Evolutionary conservation across 2,888 invertebrate species (phyloP), one percentile per base, ranked within the genome.

Genomic region (Sthenelais limicola): DNA sequence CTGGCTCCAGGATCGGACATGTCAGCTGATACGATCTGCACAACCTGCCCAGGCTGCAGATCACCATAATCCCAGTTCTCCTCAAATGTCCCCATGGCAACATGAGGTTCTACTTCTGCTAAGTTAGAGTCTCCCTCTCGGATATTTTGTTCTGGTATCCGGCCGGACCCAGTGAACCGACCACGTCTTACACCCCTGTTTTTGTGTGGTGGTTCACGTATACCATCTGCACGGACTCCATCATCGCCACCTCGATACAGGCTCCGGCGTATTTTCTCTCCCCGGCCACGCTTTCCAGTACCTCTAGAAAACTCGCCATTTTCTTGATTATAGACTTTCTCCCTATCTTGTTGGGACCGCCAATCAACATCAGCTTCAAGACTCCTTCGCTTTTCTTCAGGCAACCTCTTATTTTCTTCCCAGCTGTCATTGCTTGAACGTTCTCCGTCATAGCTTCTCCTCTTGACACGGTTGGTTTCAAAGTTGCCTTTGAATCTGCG

Each of bases 31-130:
- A 62, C 62, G 28, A 62, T 62, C 24, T 62, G 62, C 35, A 62
- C 62, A 5, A 62, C 38, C 28, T 35, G 38, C 12, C 62, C 62
- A 15, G 62, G 62, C 62, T 62, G 62, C 38, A 62, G 24, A 26
- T 62, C 62, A 21, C 62, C 62, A 26, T 62, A 62, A 28, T 62
- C 62, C 62, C 62, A 62, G 62, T 62, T 62, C 38, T 62, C 62
- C 24, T 62, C 62, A n/a, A 62, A 62, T 12, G 35, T 38, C 7
- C 62, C 62, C 62, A 62, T 62, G 4, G 62, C 62, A 26, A 62
- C 43, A 15, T 38, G 38, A 21, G 62, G 62, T 3, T 35, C 38
- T 15, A 62, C 62, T 1, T 62, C 62, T 3, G 62, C 62, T 1
- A 62, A 24, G 24, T 62, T 62, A 15, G 62, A 62, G 62, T 62